Evolutionary conservation across 2,113 vertebrate species (phyloP).

Genomic region (Zosterops borbonicus): DNA sequence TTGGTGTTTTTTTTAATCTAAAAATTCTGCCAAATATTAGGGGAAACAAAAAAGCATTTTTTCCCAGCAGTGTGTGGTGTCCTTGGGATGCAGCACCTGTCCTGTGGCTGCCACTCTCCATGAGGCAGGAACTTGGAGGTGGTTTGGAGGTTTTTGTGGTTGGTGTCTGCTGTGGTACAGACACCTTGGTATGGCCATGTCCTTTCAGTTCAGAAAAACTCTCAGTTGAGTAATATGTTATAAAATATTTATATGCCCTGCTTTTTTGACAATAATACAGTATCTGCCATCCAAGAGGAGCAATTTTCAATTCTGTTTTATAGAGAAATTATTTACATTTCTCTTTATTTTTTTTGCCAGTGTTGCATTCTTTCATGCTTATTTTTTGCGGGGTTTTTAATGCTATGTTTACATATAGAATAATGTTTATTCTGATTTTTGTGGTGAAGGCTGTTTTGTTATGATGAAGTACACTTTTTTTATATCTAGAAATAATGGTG

Average conservation of each 20-base stretch:
- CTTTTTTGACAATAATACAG: neutral
- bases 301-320: neutral
- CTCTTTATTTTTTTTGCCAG: neutral
- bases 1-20: neutral
- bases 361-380: neutral
- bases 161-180: neutral
- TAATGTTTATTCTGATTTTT: constrained; percentile 12
- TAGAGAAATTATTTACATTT: neutral
- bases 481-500: constrained; percentile 17
- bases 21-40: neutral
- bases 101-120: neutral
- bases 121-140: neutral
- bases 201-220: neutral
- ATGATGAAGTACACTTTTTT: neutral
- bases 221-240: neutral
- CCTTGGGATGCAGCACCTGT: neutral
- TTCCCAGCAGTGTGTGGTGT: neutral
- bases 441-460: neutral
- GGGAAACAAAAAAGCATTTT: neutral
- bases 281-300: neutral
- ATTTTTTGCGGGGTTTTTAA: neutral
- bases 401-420: neutral
- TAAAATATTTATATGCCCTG: neutral
- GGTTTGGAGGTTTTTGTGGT: neutral
- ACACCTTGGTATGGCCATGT: neutral